Base-by-base conservation (phyloP, 2,888 invertebrate genomes). In the Cheilosia grossa region DNA sequence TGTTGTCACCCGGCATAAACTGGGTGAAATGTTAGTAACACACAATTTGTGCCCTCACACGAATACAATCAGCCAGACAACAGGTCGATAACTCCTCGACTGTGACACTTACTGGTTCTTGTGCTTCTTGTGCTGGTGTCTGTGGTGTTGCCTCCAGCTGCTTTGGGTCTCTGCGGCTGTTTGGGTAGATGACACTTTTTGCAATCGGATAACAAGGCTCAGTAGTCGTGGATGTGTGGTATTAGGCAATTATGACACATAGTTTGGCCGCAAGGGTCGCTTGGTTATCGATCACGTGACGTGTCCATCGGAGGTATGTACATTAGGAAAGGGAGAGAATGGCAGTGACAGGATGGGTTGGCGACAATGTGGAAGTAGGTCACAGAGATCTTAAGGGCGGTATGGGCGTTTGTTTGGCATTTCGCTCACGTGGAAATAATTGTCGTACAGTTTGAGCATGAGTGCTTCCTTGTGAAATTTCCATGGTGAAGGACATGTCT, bases 61-160 rank as follows among this genome's bases (percentile, higher is more conserved):
- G 47, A 1, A 19, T 17, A 42, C 63, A 58, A 64, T 64, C 53
- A 70, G 37, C 27, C 30, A 75, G 64, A 75, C 81, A 82, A 75
- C 53, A 72, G 82, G 77, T 82, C 70, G 77, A 77, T 77, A 82
- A 64, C 77, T 81, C 37, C 75, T 77, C 30, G 49, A 21, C 53
- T 80, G 51, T 59, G 64, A 6, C 27, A 27, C 5, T 33, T 37
- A 27, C 44, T 47, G 47, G n/a, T 21, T 47, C 66, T 51, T 42
- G 49, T 15, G 21, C 21, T 24, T 17, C 37, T 21, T 21, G 27
- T 7, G 7, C n/a, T 58, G 33, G 10, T 33, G 56, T 30, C 17
- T 49, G 9, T 9, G 47, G 24, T 64, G 44, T 17, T 56, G 64
- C 56, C 63, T 44, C 24, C 21, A 33, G 53, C 33, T 44, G 30